Evolutionary conservation across 2,797 vertebrate species (phyloP), one percentile per base, ranked within the genome.

Genomic region (Sardinella longiceps): DNA sequence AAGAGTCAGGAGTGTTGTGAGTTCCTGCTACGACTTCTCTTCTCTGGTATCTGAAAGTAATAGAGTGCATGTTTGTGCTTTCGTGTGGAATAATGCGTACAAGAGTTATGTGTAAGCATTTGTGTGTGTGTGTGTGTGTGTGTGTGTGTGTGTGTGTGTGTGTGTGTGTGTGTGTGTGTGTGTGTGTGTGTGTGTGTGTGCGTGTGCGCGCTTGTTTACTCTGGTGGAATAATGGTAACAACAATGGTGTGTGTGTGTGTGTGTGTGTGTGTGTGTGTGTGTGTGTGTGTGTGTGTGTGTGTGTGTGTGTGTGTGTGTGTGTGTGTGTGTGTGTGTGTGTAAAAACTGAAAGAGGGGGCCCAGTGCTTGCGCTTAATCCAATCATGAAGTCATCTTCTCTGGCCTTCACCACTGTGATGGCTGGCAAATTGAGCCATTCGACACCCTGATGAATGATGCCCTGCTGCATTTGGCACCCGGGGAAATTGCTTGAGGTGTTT

Each of bases 371-470:
- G 89, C 92, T 89, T 90, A 92, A 92, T 91, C 89, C 88, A 90
- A 92, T 90, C 88, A 88, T 88, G 83, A 43, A 63, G 92, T 90
- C 89, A 94, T 91, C 89, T 82, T 91, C 93, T 92, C 87, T 56
- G 86, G 88, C 83, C 86, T 50, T 37, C 82, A 83, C 89, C 80
- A 89, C 83, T 88, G 83, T 92, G 90, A 92, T 88, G 80, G 81
- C 87, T 90, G 81, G 88, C 87, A 91, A 90, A 89, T 90, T 86
- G 86, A 91, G 81, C 89, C 89, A 90, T 90, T 88, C 82, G 87
- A 89, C 90, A 87, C 89, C 88, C 85, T 90, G 88, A 91, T 91
- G 86, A 91, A 90, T 15, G 48, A 80, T 14, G 81, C 43, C 86
- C 87, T 87, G 85, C 80, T 48, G 84, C 1, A 3, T 74, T 39